These are phyloP conservation scores for Peromyscus melanophrys DNA, from an alignment of 2,797 vertebrate genomes.

Conservation along the genomic window DNA sequence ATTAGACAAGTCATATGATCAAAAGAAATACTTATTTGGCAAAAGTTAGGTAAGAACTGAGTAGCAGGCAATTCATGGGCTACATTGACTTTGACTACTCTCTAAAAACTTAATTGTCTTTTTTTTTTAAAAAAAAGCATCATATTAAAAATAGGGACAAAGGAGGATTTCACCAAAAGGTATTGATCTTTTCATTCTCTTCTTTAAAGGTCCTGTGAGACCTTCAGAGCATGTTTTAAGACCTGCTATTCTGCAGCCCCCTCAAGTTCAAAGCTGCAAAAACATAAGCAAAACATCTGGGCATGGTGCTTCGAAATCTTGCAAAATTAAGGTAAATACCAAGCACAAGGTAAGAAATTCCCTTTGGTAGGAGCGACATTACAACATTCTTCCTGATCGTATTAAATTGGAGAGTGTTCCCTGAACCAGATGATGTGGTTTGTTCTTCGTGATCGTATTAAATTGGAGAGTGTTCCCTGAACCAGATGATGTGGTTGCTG, in stretches of 20 bases:
- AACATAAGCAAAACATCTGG: constrained; percentile 60
- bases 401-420: not conserved
- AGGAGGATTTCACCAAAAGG: constrained; percentile 15
- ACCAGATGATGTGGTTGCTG: not conserved
- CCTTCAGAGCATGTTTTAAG: constrained; percentile 86
- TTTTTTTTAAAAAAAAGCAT: not conserved
- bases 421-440: not conserved
- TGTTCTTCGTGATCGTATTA: not conserved
- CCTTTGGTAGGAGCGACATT: not conserved
- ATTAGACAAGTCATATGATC: not conserved
- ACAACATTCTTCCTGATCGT: not conserved
- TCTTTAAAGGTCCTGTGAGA: constrained; percentile 84
- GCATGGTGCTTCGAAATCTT: constrained; percentile 63
- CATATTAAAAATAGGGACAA: not conserved
- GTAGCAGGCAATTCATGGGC: not conserved
- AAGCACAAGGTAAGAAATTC: constrained; percentile 81
- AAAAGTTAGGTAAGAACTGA: constrained; percentile 5
- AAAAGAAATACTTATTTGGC: not conserved
- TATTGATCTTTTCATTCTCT: constrained; percentile 76
- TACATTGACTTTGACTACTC: constrained; percentile 1
- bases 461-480: not conserved
- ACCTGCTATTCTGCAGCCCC: constrained; percentile 89
- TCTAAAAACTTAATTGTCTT: not conserved
- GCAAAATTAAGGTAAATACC: constrained; percentile 76
- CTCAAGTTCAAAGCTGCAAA: constrained; percentile 77